These are phyloP conservation scores for Pelochelys cantorii DNA, from an alignment of 2,797 vertebrate genomes.

Conservation along the genomic window DNA sequence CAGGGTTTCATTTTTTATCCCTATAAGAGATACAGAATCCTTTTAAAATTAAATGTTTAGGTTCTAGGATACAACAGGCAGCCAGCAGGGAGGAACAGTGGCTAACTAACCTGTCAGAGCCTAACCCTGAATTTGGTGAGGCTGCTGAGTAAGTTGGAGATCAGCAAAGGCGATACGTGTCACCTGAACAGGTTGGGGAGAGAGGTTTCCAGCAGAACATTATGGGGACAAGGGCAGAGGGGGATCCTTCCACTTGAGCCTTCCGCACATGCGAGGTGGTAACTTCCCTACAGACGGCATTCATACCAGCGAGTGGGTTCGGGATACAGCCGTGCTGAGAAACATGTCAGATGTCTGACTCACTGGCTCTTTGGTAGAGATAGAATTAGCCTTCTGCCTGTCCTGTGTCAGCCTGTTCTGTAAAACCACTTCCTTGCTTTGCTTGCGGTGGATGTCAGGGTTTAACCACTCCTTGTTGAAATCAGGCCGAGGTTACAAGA, in stretches of 20 bases:
- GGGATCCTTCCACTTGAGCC: not conserved
- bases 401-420: constrained; percentile 71
- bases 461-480: constrained; percentile 70
- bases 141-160: not conserved
- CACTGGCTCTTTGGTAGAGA: constrained; percentile 61
- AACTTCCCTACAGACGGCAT: not conserved
- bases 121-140: not conserved
- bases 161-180: not conserved
- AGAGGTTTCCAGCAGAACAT: not conserved
- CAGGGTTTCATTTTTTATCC: not conserved
- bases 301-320: not conserved
- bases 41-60: not conserved
- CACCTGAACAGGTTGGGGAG: not conserved
- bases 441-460: constrained; percentile 59
- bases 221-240: not conserved
- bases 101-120: not conserved
- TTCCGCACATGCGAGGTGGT: not conserved
- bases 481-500: constrained; percentile 72
- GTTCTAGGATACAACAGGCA: not conserved
- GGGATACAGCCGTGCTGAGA: not conserved
- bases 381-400: constrained; percentile 67
- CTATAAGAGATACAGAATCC: not conserved
- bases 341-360: constrained; percentile 65
- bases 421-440: constrained; percentile 79
- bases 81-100: not conserved